Evolutionary conservation across 2,888 invertebrate genomes (phyloP).

Genomic region (Athrips mouffetella): DNA sequence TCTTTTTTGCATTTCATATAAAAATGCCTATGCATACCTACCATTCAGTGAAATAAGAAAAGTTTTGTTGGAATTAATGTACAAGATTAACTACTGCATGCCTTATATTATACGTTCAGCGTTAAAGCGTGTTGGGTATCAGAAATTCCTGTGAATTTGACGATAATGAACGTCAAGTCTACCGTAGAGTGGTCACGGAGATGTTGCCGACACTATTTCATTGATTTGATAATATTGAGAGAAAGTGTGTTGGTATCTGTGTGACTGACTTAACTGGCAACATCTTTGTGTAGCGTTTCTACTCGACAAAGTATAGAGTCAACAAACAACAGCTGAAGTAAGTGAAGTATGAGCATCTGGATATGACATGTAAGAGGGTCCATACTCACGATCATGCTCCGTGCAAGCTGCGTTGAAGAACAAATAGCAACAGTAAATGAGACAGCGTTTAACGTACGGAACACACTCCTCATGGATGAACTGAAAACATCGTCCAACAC

Average conservation of each 20-base stretch:
- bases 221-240: background rate
- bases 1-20: too few species aligned
- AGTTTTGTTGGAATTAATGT: background rate
- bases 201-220: constrained; percentile 57
- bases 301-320: background rate
- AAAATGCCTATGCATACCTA: too few species aligned
- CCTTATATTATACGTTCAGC: constrained; percentile 36
- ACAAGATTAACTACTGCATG: constrained; percentile 31
- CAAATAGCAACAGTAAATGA: constrained; percentile 82
- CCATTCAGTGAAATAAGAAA: background rate
- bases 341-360: constrained; percentile 27
- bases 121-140: constrained; percentile 44
- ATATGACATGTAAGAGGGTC: constrained; percentile 44
- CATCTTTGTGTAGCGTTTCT: constrained; percentile 40
- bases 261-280: constrained; percentile 35
- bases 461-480: constrained; percentile 47
- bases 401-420: constrained; percentile 88
- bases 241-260: constrained; percentile 4
- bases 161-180: constrained; percentile 43
- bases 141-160: constrained; percentile 19
- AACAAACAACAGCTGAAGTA: constrained; percentile 25
- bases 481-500: constrained; percentile 34
- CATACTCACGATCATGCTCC: constrained; percentile 94
- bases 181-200: constrained; percentile 52
- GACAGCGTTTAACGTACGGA: constrained; percentile 58